Conservation (phyloP, 2,888 invertebrate genomes). For the Idaea straminata region DNA sequence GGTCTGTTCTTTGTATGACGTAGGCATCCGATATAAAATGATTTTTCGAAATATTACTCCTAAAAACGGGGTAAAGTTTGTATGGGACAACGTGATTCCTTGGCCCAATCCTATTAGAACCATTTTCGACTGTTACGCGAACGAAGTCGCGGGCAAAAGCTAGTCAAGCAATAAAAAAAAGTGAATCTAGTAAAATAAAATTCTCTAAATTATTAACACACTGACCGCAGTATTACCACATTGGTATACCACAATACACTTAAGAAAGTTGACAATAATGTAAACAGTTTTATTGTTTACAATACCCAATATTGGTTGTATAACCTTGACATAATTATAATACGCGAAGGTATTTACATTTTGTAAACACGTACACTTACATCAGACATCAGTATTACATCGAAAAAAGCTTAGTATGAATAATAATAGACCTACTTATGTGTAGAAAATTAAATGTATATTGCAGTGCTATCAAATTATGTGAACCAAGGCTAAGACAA, state of each 20-base stretch:
- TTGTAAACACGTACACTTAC: constrained; percentile 10
- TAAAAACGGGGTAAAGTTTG: too few species aligned
- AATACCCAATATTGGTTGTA: constrained; percentile 8
- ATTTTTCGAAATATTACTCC: too few species aligned
- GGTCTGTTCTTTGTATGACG: too few species aligned
- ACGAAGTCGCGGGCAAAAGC: too few species aligned
- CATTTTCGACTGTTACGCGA: too few species aligned
- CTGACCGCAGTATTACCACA: neutral
- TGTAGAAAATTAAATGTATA: neutral
- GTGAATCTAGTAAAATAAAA: neutral
- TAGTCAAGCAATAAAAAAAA: too few species aligned
- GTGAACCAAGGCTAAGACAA: too few species aligned
- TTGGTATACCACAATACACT: neutral
- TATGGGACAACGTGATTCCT: too few species aligned
- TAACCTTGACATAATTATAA: constrained; percentile 17
- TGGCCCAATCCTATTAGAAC: too few species aligned
- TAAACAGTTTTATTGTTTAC: neutral
- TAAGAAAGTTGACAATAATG: neutral
- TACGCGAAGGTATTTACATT: neutral
- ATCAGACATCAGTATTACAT: constrained; percentile 6
- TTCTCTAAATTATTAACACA: neutral
- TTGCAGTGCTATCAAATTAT: too few species aligned
- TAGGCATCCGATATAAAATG: too few species aligned
- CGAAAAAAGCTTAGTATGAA: neutral
- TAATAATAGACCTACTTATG: neutral